A percentile compares a stretch with the other conserved stretches of the same genome.
These are phyloP conservation scores for Calyptomena viridis DNA, from an alignment of 2,113 vertebrate genomes.

Conservation along the genomic window DNA sequence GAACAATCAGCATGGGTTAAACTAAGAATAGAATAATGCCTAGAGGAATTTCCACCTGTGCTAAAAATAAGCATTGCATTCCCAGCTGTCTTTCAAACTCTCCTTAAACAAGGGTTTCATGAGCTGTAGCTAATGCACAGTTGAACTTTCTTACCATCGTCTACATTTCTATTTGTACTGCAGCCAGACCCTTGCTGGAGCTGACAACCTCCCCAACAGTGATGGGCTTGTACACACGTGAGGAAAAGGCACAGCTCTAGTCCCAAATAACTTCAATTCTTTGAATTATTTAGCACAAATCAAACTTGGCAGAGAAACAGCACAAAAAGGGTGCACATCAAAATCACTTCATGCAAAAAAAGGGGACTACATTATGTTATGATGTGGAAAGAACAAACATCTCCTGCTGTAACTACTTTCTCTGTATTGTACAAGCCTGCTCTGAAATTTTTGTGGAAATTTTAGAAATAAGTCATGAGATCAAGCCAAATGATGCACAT, in stretches of 20 bases:
- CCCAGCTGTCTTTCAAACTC: slow-evolving; percentile 17
- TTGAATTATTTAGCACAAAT: not conserved
- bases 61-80: slow-evolving; percentile 32
- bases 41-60: slow-evolving; percentile 31
- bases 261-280: not conserved
- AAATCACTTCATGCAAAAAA: not conserved
- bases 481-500: not conserved
- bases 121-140: not conserved
- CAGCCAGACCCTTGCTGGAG: not conserved
- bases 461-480: not conserved
- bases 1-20: not conserved
- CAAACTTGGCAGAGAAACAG: not conserved
- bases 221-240: not conserved
- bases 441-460: not conserved
- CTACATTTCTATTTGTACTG: not conserved
- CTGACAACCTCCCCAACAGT: not conserved
- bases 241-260: not conserved
- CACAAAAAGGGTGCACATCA: not conserved
- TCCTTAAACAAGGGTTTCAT: not conserved
- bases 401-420: not conserved
- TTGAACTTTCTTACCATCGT: not conserved
- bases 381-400: not conserved
- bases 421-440: not conserved
- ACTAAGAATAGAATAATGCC: slow-evolving; percentile 9
- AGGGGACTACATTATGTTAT: not conserved